Evolutionary conservation across 2,797 vertebrate genomes (phyloP).

Genomic region (Sciurus carolinensis): DNA sequence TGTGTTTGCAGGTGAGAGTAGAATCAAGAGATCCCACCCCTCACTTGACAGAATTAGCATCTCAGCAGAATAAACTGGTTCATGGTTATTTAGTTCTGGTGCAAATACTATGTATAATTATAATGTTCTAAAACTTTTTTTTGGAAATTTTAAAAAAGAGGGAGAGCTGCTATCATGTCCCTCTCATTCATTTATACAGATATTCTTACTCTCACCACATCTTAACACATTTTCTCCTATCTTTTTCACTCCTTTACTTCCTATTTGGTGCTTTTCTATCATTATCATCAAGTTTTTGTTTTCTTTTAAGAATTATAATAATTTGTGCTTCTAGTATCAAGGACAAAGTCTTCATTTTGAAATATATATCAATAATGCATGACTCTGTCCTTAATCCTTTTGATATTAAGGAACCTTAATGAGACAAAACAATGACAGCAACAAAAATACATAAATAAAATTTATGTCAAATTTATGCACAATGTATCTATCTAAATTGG

Average conservation of each 20-base stretch:
- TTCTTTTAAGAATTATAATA: background rate
- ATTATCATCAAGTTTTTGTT: background rate
- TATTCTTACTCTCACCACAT: background rate
- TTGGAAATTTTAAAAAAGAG: background rate
- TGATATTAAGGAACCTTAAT: too few species aligned
- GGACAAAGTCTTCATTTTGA: conserved; percentile 13
- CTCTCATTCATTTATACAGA: background rate
- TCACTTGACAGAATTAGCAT: background rate
- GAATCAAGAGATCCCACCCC: background rate
- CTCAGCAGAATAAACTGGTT: background rate
- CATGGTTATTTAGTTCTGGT: background rate
- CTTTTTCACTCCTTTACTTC: background rate
- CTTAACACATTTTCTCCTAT: background rate
- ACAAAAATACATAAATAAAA: background rate
- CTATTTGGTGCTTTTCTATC: background rate
- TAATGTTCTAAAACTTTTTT: too few species aligned
- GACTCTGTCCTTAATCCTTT: too few species aligned
- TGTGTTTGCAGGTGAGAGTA: background rate
- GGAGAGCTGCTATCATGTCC: background rate
- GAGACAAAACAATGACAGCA: background rate
- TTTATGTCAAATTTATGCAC: background rate
- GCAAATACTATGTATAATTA: too few species aligned
- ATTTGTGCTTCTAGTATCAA: conserved; percentile 24
- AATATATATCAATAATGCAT: background rate
- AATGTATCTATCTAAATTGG: background rate